Evolutionary conservation across 1,140 invertebrate species (phyloP), one percentile per base, ranked within the genome.

Genomic region (Drosophila albomicans): DNA sequence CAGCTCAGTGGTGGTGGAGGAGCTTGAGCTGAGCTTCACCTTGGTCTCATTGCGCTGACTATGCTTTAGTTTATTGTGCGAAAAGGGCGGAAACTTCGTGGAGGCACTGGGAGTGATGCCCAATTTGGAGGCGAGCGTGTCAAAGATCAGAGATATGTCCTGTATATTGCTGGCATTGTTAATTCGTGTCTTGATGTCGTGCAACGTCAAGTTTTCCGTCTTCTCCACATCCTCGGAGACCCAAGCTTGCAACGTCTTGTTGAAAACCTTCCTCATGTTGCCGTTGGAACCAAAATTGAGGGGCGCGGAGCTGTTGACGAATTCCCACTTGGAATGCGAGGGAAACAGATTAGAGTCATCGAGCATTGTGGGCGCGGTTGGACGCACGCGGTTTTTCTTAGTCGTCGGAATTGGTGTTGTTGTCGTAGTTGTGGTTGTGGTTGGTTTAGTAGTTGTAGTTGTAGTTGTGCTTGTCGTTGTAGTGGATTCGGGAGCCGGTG

Each of bases 91-190:
- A 16, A 88, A 79, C 49, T 92, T 93, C 5, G 79, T 91, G 5
- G 79, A 74, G 0, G 80, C 78, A 54, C 79, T 91, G 5, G 92
- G 85, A 0, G 82, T 90, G 3, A 93, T 92, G n/a, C 91, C 91
- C 74, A 93, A 61, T 54, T 93, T 92, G 8, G 92, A 92, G 58
- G 92, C 91, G 0, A 93, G 65, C 0, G 92, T 93, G 56, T 93
- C 92, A 49, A 93, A 93, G 43, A 93, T 93, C 1, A 92, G 57
- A 5, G 92, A 92, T 10, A 93, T 92, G 15, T 93, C 91, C 67
- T 93, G 87, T 25, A 93, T 92, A 58, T 92, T 92, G 48, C 76
- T 91, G 32, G 91, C 91, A 77, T 92, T 92, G 46, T 92, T 92
- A n/a, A 92, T 92, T 1, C 81, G 65, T 1, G 81, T 92, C 38